phyloP scores from a whole-genome alignment of 2,888 invertebrate genomes.

The Patella ulyssiponensis region DNA sequence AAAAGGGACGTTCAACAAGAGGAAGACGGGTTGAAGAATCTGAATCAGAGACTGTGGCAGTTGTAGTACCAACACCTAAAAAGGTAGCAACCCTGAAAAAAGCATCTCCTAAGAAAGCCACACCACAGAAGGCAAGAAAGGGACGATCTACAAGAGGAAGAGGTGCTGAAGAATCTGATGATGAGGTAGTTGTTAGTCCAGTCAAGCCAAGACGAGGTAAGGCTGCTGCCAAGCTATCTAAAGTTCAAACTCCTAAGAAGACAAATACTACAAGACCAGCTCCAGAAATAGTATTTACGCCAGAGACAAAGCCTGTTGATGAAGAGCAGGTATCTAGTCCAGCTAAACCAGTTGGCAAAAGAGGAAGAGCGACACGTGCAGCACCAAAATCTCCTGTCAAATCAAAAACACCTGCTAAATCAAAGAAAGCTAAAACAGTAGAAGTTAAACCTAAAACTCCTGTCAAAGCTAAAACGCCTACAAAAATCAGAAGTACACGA shows the following conservation, averaged over 20 bases:
- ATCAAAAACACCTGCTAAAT: constrained; percentile 18
- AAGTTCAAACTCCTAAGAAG: constrained; percentile 14
- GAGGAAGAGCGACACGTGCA: constrained; percentile 6
- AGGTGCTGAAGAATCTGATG: not conserved
- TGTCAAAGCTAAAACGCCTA: no score
- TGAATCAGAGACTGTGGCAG: constrained; percentile 24
- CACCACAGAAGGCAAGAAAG: constrained; percentile 18
- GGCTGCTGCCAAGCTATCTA: constrained; percentile 16
- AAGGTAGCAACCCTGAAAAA: constrained; percentile 23
- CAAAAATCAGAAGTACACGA: no score
- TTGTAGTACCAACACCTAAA: constrained; percentile 24
- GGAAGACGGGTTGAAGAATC: constrained; percentile 30
- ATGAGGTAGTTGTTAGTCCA: not conserved
- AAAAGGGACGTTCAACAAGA: constrained; percentile 23
- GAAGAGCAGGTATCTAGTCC: constrained; percentile 20
- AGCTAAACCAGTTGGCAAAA: constrained; percentile 14
- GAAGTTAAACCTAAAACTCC: no score
- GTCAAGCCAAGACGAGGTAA: constrained; percentile 25
- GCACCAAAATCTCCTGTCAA: constrained; percentile 15
- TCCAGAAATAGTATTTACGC: constrained; percentile 12
- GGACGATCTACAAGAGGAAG: not conserved
- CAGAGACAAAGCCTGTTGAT: constrained; percentile 11
- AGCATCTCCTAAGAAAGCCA: constrained; percentile 26
- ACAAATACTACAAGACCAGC: constrained; percentile 2
- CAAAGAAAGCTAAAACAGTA: not conserved